phyloP scores from a whole-genome alignment of 2,888 invertebrate genomes.

The Meloe dianella region DNA sequence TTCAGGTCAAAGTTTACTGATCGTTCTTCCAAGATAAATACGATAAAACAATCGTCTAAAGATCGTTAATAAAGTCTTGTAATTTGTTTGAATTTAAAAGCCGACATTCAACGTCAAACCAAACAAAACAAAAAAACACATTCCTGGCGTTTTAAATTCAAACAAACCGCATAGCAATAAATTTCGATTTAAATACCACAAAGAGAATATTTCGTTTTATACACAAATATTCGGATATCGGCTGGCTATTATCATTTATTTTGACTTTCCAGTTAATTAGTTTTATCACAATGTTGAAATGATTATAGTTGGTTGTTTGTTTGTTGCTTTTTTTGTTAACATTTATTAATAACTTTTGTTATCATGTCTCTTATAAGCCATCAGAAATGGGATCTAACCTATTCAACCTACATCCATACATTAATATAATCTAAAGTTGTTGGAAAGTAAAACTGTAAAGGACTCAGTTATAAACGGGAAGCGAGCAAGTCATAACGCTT shows the following conservation, averaged over 20 bases:
- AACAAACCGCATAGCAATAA: not conserved
- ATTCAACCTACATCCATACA: conserved; percentile 3
- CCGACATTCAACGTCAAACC: not conserved
- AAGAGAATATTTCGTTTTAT: not conserved
- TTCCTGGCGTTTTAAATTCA: not conserved
- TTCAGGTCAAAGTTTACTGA: not conserved
- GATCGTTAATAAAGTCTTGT: not conserved
- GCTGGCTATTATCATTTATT: not conserved
- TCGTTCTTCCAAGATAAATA: not conserved
- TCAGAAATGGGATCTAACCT: conserved; percentile 2
- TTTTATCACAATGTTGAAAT: not conserved
- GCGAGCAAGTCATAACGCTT: conserved; percentile 11
- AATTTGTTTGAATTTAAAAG: conserved; percentile 1
- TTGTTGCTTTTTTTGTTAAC: too few species aligned
- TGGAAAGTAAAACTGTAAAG: not conserved
- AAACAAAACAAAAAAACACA: too few species aligned
- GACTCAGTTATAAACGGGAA: conserved; percentile 4
- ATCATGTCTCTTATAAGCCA: not conserved
- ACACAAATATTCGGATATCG: not conserved
- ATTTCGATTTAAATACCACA: not conserved
- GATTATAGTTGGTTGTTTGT: not conserved
- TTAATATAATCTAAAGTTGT: conserved; percentile 4
- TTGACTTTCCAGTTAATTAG: not conserved
- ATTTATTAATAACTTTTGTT: not conserved
- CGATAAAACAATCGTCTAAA: not conserved